Conservation (phyloP, 2,888 invertebrate genomes). For the Piscicola geometra region DNA sequence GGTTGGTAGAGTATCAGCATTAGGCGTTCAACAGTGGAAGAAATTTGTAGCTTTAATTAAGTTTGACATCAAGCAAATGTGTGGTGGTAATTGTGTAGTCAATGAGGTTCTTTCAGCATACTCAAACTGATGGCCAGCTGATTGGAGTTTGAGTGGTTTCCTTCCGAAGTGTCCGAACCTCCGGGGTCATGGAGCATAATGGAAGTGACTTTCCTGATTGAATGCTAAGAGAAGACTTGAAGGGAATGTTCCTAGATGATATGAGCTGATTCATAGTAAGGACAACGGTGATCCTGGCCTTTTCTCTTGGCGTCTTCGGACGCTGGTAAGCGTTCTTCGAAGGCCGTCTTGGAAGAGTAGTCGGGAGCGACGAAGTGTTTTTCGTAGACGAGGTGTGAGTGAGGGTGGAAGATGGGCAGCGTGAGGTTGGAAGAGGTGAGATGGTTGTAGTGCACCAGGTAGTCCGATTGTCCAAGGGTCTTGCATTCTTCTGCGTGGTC, state of each 20-base stretch:
- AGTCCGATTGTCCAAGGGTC: neutral
- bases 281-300: neutral
- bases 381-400: constrained; percentile 11
- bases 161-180: too few species aligned
- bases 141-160: too few species aligned
- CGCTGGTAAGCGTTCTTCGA: neutral
- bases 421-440: constrained; percentile 6
- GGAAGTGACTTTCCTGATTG: too few species aligned
- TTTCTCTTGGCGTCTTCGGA: neutral
- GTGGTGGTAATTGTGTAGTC: too few species aligned
- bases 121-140: too few species aligned
- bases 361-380: constrained; percentile 6
- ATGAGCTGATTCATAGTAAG: neutral
- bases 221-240: too few species aligned
- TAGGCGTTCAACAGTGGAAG: too few species aligned
- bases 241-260: neutral
- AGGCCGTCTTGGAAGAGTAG: neutral
- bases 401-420: neutral
- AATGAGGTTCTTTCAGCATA: too few species aligned
- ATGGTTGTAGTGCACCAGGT: constrained; percentile 7
- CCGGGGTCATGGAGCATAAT: too few species aligned
- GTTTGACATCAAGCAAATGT: too few species aligned
- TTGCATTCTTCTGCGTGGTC: constrained; percentile 9
- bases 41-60: too few species aligned
- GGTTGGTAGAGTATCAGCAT: too few species aligned